phyloP scores from a whole-genome alignment of 2,113 vertebrate species.

The Patagioenas fasciata region DNA sequence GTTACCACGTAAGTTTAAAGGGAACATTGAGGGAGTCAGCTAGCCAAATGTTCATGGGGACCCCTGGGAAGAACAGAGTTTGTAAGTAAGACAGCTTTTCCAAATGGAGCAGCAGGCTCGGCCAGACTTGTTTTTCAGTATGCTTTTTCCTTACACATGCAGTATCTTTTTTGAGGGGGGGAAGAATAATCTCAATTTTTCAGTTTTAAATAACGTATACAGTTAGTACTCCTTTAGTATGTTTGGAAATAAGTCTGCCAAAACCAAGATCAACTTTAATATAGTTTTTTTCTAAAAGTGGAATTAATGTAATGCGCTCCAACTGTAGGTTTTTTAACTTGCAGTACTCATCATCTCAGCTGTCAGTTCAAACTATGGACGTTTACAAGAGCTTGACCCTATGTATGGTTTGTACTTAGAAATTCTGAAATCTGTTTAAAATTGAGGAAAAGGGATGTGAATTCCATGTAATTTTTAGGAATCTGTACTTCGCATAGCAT shows the following conservation, averaged over 20 bases:
- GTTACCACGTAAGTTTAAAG: not conserved
- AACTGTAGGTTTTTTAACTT: not conserved
- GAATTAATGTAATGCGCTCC: not conserved
- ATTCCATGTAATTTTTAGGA: not conserved
- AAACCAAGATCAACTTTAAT: not conserved
- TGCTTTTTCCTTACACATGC: not conserved
- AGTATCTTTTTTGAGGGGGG: not conserved
- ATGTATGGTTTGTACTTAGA: not conserved
- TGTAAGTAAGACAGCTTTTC: not conserved
- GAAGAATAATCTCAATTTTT: not conserved
- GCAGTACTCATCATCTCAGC: not conserved
- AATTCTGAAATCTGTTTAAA: not conserved
- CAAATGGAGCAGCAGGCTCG: not conserved
- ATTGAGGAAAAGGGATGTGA: not conserved
- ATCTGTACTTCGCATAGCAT: not conserved
- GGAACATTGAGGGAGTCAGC: not conserved
- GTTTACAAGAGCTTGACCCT: not conserved
- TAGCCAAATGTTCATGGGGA: not conserved
- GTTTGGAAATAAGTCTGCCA: not conserved
- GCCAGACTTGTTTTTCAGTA: not conserved
- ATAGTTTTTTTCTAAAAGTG: not conserved
- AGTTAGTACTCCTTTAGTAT: not conserved
- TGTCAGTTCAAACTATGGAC: not conserved
- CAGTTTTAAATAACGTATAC: not conserved
- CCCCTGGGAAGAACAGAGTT: not conserved